Evolutionary conservation across 37 sponge, comb jelly and placozoan genomes (phyloP).

Genomic region (Chondrosia reniformis): DNA sequence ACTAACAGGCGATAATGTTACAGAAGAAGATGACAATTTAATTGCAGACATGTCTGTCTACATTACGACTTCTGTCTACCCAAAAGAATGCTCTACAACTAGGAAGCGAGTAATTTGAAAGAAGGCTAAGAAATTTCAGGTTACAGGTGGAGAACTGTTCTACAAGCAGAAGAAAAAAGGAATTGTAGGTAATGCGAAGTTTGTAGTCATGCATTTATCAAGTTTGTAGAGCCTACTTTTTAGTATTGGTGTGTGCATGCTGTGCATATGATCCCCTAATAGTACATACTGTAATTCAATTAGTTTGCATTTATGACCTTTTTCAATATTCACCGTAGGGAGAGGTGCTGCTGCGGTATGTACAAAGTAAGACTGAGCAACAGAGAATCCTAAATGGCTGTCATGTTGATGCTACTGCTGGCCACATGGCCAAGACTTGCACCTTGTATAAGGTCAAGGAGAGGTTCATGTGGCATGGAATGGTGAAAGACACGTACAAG

Average conservation of each 20-base stretch:
- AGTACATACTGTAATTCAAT: not conserved
- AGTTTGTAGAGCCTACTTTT: not conserved
- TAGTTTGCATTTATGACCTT: not conserved
- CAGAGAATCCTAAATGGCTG: conserved; percentile 15
- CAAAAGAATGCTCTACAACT: not conserved
- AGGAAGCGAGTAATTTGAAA: conserved; percentile 9
- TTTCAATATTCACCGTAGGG: not conserved
- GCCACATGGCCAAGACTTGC: conserved; percentile 16
- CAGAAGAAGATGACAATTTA: not conserved
- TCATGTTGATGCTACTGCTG: conserved; percentile 30
- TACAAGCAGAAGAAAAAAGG: conserved; percentile 6
- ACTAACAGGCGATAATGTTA: too few relatives aligned
- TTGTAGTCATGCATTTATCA: too few relatives aligned
- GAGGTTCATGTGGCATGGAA: conserved; percentile 32
- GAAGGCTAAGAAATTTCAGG: conserved; percentile 8
- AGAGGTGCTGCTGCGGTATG: not conserved
- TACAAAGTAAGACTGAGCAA: not conserved
- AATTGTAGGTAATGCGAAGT: too few relatives aligned
- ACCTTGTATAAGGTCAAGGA: conserved; percentile 8
- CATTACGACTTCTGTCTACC: not conserved
- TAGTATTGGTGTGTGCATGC: not conserved
- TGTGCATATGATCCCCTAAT: not conserved
- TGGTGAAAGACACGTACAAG: conserved; percentile 9
- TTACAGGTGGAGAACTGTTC: conserved; percentile 15
- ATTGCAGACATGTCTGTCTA: not conserved